A percentile compares a stretch with the other conserved stretches of the same genome.
phyloP scores from a whole-genome alignment of 2,113 vertebrate species.

The Seriola quinqueradiata region DNA sequence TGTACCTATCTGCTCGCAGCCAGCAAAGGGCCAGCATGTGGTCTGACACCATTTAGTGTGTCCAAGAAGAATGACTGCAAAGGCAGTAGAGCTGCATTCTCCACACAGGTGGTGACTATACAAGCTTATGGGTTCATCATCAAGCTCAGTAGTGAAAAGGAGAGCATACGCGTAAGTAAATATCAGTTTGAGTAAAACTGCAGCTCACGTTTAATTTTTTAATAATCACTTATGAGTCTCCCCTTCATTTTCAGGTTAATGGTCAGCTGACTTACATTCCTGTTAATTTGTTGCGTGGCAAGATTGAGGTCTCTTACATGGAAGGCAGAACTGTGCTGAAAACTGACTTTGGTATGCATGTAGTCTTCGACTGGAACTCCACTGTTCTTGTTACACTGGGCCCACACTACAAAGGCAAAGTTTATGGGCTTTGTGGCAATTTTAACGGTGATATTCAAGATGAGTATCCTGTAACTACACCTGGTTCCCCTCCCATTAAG shows the following conservation, averaged over 20 bases:
- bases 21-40: not conserved
- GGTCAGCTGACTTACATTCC: constrained; percentile 70
- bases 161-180: constrained; percentile 61
- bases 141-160: constrained; percentile 40
- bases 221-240: not conserved
- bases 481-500: not conserved
- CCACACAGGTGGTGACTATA: constrained; percentile 61
- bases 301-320: constrained; percentile 61
- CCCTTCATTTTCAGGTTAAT: constrained; percentile 70
- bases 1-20: constrained; percentile 70
- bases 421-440: constrained; percentile 82
- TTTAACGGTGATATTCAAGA: constrained; percentile 74
- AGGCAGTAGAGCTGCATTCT: constrained; percentile 44
- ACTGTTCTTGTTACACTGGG: constrained; percentile 60
- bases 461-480: constrained; percentile 48
- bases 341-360: constrained; percentile 73
- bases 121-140: constrained; percentile 70
- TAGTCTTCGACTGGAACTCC: constrained; percentile 76
- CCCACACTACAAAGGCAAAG: constrained; percentile 65
- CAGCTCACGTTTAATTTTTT: not conserved
- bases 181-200: not conserved
- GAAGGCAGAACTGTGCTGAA: constrained; percentile 66
- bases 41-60: constrained; percentile 78
- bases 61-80: constrained; percentile 79
- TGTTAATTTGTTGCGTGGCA: constrained; percentile 55